Evolutionary conservation across 2,113 vertebrate species (phyloP).

Genomic region (Pollimyrus isidori): DNA sequence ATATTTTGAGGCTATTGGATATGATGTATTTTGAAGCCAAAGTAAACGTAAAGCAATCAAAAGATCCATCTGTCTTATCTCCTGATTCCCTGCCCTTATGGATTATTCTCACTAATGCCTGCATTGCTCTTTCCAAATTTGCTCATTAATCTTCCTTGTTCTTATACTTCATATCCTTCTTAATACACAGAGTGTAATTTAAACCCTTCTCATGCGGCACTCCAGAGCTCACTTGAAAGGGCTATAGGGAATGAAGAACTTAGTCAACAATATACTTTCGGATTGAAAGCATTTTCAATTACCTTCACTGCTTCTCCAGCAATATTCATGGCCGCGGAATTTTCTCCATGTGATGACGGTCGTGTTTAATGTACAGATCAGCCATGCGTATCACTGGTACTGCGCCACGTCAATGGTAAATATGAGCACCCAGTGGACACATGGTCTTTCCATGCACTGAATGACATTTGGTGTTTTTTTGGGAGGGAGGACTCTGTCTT

Average conservation of each 20-base stretch:
- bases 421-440: neutral
- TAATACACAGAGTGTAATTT: slow-evolving; percentile 46
- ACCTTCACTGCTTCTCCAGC: neutral
- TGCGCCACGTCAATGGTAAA: neutral
- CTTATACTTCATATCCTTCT: slow-evolving; percentile 59
- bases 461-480: neutral
- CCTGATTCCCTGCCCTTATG: slow-evolving; percentile 37
- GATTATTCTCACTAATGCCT: slow-evolving; percentile 45
- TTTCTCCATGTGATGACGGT: neutral
- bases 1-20: neutral
- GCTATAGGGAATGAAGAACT: slow-evolving; percentile 39
- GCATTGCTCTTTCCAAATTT: slow-evolving; percentile 57
- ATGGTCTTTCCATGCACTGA: neutral
- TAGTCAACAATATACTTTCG: slow-evolving; percentile 40
- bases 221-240: slow-evolving; percentile 45
- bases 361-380: neutral
- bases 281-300: slow-evolving; percentile 30
- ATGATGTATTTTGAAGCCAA: slow-evolving; percentile 4
- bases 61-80: slow-evolving; percentile 30
- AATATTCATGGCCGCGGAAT: neutral
- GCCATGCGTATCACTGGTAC: neutral
- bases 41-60: slow-evolving; percentile 34
- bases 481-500: neutral
- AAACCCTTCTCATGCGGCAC: slow-evolving; percentile 30
- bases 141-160: slow-evolving; percentile 69